Evolutionary conservation across 1,140 invertebrate species (phyloP).

Genomic region (Leguminivora glycinivorella): DNA sequence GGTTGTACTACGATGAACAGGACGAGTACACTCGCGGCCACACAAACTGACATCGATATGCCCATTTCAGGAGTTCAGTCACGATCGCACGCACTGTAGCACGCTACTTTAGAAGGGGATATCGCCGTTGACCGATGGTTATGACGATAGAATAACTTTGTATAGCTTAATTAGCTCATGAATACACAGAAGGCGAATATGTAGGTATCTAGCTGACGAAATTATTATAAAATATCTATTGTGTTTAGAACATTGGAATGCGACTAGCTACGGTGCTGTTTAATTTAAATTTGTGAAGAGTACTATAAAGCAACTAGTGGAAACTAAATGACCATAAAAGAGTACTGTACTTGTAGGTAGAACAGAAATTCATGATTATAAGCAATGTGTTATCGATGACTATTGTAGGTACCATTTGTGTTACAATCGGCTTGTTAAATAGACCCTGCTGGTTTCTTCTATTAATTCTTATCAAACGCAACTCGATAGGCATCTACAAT

Average conservation of each 20-base stretch:
- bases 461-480: background rate
- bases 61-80: constrained; percentile 72
- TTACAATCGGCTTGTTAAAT: background rate
- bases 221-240: constrained; percentile 52
- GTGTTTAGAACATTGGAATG: constrained; percentile 37
- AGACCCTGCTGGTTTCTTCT: background rate
- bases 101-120: constrained; percentile 62
- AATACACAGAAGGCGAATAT: constrained; percentile 58
- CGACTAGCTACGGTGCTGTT: constrained; percentile 37
- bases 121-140: constrained; percentile 70
- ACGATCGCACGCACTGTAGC: constrained; percentile 61
- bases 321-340: constrained; percentile 18
- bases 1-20: constrained; percentile 26
- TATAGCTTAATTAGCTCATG: constrained; percentile 72
- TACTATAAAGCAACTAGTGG: constrained; percentile 38
- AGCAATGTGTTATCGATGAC: background rate
- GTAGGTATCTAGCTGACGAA: constrained; percentile 44
- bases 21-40: constrained; percentile 41
- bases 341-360: background rate
- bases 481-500: constrained; percentile 31
- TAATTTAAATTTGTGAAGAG: constrained; percentile 35
- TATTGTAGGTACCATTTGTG: background rate
- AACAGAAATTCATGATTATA: background rate
- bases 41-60: constrained; percentile 61
- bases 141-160: constrained; percentile 76